Percentiles rank a stretch among this genome's conserved stretches.
Evolutionary conservation across 1,140 invertebrate species (phyloP).

Genomic region (Pissodes strobi): DNA sequence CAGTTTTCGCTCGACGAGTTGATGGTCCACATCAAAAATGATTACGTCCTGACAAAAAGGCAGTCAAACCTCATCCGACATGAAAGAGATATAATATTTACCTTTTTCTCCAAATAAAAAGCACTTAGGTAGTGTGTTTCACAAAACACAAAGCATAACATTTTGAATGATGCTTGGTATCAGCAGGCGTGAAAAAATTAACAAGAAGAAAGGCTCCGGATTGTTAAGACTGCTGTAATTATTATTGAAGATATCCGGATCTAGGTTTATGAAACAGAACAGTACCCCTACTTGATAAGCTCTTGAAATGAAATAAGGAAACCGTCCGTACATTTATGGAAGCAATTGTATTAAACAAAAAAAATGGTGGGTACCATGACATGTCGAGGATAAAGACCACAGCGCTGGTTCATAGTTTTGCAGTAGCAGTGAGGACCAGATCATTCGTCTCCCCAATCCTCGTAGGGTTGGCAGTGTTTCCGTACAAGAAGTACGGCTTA

Average conservation of each 20-base stretch:
- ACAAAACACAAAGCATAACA: constrained; percentile 18
- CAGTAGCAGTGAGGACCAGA: constrained; percentile 52
- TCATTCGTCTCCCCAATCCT: constrained; percentile 51
- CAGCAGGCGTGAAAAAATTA: neutral
- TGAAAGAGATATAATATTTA: too few relatives aligned
- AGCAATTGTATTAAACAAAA: constrained; percentile 40
- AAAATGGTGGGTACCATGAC: constrained; percentile 43
- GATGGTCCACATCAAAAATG: constrained; percentile 10
- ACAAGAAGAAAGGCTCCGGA: constrained; percentile 12
- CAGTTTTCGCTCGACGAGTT: constrained; percentile 11
- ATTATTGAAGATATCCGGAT: constrained; percentile 22
- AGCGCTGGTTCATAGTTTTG: constrained; percentile 46
- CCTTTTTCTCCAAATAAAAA: neutral
- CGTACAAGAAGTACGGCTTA: constrained; percentile 50
- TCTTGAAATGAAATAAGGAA: neutral
- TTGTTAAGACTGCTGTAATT: constrained; percentile 16
- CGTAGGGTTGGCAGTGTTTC: constrained; percentile 52
- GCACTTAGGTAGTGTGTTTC: constrained; percentile 10
- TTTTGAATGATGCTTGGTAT: constrained; percentile 18
- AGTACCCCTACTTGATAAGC: neutral
- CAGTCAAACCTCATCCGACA: neutral
- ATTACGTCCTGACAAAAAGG: too few relatives aligned
- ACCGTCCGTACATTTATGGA: neutral
- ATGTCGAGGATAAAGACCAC: constrained; percentile 49
- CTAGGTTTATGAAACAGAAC: constrained; percentile 18